Evolutionary conservation across 2,797 vertebrate species (phyloP).

Genomic region (Okamejei kenojei): DNA sequence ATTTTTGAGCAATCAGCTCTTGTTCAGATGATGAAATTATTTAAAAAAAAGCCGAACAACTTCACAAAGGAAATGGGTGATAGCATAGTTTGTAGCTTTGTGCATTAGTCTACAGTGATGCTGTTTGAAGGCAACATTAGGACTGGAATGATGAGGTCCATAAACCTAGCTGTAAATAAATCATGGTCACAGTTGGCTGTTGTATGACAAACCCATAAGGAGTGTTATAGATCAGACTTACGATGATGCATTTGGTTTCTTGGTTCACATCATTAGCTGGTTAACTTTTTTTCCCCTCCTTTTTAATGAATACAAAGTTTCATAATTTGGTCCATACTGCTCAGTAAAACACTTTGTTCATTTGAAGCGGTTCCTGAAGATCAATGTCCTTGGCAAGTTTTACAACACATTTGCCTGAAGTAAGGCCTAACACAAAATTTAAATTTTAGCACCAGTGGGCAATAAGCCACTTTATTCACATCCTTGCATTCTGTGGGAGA

Average conservation of each 20-base stretch:
- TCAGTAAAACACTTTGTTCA: not conserved
- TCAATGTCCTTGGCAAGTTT: constrained; percentile 95
- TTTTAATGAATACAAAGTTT: constrained; percentile 42
- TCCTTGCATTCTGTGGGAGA: constrained; percentile 85
- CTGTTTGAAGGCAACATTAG: constrained; percentile 8
- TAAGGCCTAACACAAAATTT: constrained; percentile 97
- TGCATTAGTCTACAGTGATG: not conserved
- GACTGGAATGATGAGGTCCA: constrained; percentile 13
- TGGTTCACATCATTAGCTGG: not conserved
- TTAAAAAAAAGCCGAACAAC: not conserved
- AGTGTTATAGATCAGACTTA: constrained; percentile 2
- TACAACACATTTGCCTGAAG: constrained; percentile 99
- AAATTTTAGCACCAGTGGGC: constrained; percentile 97
- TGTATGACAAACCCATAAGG: constrained; percentile 6
- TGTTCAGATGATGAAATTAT: not conserved
- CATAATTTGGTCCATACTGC: constrained; percentile 34
- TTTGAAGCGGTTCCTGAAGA: constrained; percentile 13
- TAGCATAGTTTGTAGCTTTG: not conserved
- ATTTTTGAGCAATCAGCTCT: not conserved
- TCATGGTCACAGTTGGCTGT: not conserved
- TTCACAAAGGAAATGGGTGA: constrained; percentile 19
- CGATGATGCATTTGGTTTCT: not conserved
- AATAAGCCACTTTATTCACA: constrained; percentile 99
- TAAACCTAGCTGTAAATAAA: not conserved
- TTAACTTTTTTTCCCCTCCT: not conserved